Evolutionary conservation across 2,113 vertebrate species (phyloP).

Genomic region (Vireo altiloquus): DNA sequence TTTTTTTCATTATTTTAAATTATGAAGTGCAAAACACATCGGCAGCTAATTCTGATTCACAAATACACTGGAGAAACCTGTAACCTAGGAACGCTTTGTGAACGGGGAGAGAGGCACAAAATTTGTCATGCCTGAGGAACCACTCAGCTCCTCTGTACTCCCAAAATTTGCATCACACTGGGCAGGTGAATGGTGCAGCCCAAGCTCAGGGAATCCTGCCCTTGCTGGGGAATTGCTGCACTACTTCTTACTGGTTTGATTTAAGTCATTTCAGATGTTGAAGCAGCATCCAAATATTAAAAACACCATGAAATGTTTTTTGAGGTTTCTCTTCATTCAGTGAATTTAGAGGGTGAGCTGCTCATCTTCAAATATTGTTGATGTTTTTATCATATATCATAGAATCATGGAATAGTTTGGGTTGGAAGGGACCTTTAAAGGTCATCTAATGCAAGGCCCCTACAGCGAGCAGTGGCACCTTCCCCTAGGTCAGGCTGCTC

Average conservation of each 20-base stretch:
- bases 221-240: not conserved
- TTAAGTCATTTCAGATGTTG: not conserved
- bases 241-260: not conserved
- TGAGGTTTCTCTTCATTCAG: not conserved
- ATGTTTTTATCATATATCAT: accelerated
- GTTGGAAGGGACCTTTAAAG: not conserved
- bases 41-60: conserved; percentile 2
- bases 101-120: not conserved
- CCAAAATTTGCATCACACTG: not conserved
- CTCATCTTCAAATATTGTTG: not conserved
- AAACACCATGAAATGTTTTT: accelerated
- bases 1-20: not conserved
- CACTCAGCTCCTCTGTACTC: not conserved
- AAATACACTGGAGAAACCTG: conserved; percentile 50
- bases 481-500: not conserved
- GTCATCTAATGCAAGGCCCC: not conserved
- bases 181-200: not conserved
- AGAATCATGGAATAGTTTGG: not conserved
- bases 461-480: not conserved
- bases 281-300: not conserved
- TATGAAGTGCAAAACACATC: not conserved
- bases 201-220: not conserved
- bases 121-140: conserved; percentile 40
- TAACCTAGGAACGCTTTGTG: not conserved
- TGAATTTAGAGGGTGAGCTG: not conserved